These are phyloP conservation scores for Chrysolina haemoptera DNA, from an alignment of 2,888 invertebrate species.

Conservation along the genomic window DNA sequence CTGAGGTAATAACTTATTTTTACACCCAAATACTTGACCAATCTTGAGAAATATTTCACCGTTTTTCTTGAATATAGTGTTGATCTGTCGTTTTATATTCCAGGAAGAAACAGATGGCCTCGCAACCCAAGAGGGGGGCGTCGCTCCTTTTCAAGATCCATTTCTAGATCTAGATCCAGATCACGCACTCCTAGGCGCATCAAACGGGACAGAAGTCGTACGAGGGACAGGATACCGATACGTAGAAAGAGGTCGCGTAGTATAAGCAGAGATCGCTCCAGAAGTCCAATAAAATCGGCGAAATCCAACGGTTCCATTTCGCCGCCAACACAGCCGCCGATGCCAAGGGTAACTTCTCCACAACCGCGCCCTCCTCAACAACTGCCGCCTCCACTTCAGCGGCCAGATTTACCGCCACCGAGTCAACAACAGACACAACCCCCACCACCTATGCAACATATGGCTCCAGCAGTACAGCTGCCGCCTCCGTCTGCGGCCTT, in stretches of 20 bases:
- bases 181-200: slow-evolving; percentile 60
- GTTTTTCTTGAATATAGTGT: no score
- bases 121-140: slow-evolving; percentile 65
- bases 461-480: slow-evolving; percentile 37
- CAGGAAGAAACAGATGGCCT: slow-evolving; percentile 66
- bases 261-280: slow-evolving; percentile 36
- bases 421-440: slow-evolving; percentile 27
- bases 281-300: slow-evolving; percentile 29
- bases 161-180: slow-evolving; percentile 59
- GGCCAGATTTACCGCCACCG: neutral
- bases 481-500: neutral
- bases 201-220: slow-evolving; percentile 53
- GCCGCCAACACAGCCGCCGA: slow-evolving; percentile 39
- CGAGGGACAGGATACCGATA: slow-evolving; percentile 49
- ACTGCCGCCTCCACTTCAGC: slow-evolving; percentile 15
- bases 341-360: slow-evolving; percentile 28
- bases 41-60: no score
- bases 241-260: slow-evolving; percentile 49
- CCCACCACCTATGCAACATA: slow-evolving; percentile 32
- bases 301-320: slow-evolving; percentile 39
- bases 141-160: slow-evolving; percentile 59
- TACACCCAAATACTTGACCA: no score
- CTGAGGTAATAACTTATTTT: no score
- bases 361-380: slow-evolving; percentile 30
- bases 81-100: neutral